phyloP scores from a whole-genome alignment of 1,140 invertebrate genomes.

The Hycleus phaleratus region DNA sequence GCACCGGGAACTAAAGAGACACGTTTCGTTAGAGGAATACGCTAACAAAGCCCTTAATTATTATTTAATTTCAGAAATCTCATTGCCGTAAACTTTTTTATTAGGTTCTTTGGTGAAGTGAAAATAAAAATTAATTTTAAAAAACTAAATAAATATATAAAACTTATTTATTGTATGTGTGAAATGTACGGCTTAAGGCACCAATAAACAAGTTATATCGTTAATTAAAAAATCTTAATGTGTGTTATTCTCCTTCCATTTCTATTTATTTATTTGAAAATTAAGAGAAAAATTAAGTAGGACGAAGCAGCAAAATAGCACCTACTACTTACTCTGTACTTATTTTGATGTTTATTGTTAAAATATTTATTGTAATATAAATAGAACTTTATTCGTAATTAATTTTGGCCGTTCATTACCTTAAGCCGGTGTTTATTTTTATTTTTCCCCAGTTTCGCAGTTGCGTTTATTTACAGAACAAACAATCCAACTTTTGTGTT shows the following conservation, averaged over 20 bases:
- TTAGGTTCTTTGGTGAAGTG: slow-evolving; percentile 22
- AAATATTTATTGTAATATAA: slow-evolving; percentile 30
- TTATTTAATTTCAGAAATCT: slow-evolving; percentile 20
- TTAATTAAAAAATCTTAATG: slow-evolving; percentile 32
- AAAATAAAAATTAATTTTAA: too few relatives aligned
- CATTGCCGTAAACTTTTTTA: slow-evolving; percentile 33
- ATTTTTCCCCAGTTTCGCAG: too few relatives aligned
- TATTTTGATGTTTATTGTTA: slow-evolving; percentile 27
- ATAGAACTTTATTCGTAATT: neutral
- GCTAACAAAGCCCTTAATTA: too few relatives aligned
- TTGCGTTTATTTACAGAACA: too few relatives aligned
- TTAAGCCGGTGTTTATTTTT: neutral
- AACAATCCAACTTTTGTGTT: slow-evolving; percentile 52
- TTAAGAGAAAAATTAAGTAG: too few relatives aligned
- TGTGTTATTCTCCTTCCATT: slow-evolving; percentile 27
- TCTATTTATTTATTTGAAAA: neutral
- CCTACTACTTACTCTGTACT: too few relatives aligned
- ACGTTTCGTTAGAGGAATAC: slow-evolving; percentile 24
- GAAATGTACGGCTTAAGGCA: slow-evolving; percentile 46
- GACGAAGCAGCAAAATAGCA: too few relatives aligned
- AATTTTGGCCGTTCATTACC: neutral
- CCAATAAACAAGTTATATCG: slow-evolving; percentile 46
- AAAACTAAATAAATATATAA: too few relatives aligned
- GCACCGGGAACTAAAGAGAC: slow-evolving; percentile 30
- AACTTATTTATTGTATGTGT: slow-evolving; percentile 40